Conservation (phyloP, 2,113 vertebrate genomes). For the Psettodes erumei region DNA sequence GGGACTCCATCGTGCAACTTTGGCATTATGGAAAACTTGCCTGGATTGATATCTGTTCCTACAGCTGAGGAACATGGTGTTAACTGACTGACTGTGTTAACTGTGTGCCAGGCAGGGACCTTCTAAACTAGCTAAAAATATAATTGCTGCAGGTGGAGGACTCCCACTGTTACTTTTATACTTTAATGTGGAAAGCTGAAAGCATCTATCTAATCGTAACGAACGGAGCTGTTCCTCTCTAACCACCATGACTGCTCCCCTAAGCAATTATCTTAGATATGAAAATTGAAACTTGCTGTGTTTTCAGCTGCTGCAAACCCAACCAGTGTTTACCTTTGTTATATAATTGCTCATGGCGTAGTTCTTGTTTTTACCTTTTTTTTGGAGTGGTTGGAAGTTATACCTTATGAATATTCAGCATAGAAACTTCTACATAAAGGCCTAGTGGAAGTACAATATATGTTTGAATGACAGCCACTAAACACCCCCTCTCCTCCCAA, state of each 20-base stretch:
- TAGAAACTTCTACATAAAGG: slow-evolving; percentile 53
- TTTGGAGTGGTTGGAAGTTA: slow-evolving; percentile 7
- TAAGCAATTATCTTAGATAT: slow-evolving; percentile 23
- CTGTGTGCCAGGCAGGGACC: background rate
- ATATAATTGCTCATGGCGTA: slow-evolving; percentile 25
- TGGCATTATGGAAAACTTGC: no score
- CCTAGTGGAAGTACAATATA: slow-evolving; percentile 54
- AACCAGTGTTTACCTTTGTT: slow-evolving; percentile 41
- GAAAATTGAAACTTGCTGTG: slow-evolving; percentile 9
- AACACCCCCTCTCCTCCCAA: slow-evolving; percentile 44
- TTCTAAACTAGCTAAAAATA: background rate
- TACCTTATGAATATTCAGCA: slow-evolving; percentile 59
- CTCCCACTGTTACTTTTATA: background rate
- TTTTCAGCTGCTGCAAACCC: slow-evolving; percentile 11
- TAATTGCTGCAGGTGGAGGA: background rate
- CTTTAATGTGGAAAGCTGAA: slow-evolving; percentile 17
- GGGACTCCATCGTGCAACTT: background rate
- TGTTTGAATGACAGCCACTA: slow-evolving; percentile 74
- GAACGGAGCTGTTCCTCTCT: background rate
- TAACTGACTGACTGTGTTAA: background rate
- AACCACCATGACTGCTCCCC: slow-evolving; percentile 3
- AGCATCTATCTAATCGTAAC: slow-evolving; percentile 18
- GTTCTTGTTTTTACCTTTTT: slow-evolving; percentile 23
- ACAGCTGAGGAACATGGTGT: background rate
- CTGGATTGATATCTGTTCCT: no score